Conservation (phyloP, 2,888 invertebrate species). For the Morpho helenor region DNA sequence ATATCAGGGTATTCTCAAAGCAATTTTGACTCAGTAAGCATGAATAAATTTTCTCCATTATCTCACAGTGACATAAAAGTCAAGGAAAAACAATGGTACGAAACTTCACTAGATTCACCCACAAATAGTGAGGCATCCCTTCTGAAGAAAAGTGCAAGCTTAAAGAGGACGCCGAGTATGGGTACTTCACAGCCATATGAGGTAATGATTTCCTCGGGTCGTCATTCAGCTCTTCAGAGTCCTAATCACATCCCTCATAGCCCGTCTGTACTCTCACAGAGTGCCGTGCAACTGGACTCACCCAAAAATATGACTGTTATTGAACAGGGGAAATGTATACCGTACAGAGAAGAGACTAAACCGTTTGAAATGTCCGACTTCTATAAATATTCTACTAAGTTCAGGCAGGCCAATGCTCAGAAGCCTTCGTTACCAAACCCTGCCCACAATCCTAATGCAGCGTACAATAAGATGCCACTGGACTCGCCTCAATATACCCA, state of each 20-base stretch:
- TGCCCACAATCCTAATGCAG: conserved; percentile 42
- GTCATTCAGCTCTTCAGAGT: conserved; percentile 69
- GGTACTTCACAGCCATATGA: conserved; percentile 73
- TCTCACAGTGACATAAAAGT: conserved; percentile 62
- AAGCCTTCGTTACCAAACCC: conserved; percentile 46
- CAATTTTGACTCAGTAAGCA: conserved; percentile 63
- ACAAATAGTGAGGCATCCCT: conserved; percentile 51
- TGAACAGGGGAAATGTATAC: conserved; percentile 93
- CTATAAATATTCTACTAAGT: conserved; percentile 98
- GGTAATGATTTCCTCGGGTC: conserved; percentile 63
- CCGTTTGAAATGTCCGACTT: conserved; percentile 99
- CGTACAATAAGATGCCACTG: conserved; percentile 65
- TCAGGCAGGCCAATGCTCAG: conserved; percentile 80
- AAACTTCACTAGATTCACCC: conserved; percentile 82
- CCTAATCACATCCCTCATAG: conserved; percentile 58
- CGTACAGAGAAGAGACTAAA: conserved; percentile 95
- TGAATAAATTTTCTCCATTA: conserved; percentile 65
- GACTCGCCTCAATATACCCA: conserved; percentile 64
- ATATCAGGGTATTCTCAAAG: conserved; percentile 60
- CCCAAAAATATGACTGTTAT: conserved; percentile 92
- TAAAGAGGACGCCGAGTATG: conserved; percentile 78
- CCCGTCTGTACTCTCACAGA: conserved; percentile 60
- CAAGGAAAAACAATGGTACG: conserved; percentile 84
- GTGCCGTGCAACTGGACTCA: conserved; percentile 83
- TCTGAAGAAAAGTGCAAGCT: conserved; percentile 64